These are phyloP conservation scores for Stegophylla sp. DNA, from an alignment of 2,888 invertebrate species.

Conservation along the genomic window DNA sequence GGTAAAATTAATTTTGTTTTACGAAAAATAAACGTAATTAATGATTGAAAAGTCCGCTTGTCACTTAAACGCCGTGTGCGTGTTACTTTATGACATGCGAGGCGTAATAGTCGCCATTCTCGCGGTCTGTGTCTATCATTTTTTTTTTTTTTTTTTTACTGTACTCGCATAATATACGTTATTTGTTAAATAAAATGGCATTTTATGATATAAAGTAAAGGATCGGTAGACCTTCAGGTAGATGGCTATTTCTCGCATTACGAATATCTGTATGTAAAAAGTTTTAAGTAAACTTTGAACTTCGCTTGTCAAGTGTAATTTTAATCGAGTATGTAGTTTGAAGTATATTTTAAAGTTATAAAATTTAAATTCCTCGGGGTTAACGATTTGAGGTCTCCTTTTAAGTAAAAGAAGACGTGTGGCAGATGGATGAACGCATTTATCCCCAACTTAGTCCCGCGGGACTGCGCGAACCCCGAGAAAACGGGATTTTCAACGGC, in stretches of 20 bases:
- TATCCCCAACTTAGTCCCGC: conserved; percentile 29
- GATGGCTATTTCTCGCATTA: not conserved
- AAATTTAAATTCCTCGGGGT: conserved; percentile 51
- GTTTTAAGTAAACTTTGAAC: conserved; percentile 42
- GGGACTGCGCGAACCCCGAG: conserved; percentile 36
- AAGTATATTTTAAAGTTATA: conserved; percentile 36
- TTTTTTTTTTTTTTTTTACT: too few relatives aligned
- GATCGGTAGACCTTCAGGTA: not conserved
- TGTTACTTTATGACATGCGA: too few relatives aligned
- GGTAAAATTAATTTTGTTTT: too few relatives aligned
- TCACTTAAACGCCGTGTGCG: too few relatives aligned
- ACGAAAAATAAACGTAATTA: too few relatives aligned
- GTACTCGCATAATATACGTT: too few relatives aligned
- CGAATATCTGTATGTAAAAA: not conserved
- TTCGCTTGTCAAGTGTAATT: conserved; percentile 47
- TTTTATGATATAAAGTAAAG: too few relatives aligned
- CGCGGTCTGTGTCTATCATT: too few relatives aligned
- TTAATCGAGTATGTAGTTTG: conserved; percentile 43
- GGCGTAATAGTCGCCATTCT: too few relatives aligned
- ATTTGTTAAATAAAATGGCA: too few relatives aligned
- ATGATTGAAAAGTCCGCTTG: too few relatives aligned
- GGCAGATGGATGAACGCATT: conserved; percentile 45
- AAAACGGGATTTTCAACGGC: conserved; percentile 35
- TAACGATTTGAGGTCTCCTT: conserved; percentile 29
- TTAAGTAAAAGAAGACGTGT: conserved; percentile 37